phyloP scores from a whole-genome alignment of 2,113 vertebrate genomes.

The Apteryx owenii region DNA sequence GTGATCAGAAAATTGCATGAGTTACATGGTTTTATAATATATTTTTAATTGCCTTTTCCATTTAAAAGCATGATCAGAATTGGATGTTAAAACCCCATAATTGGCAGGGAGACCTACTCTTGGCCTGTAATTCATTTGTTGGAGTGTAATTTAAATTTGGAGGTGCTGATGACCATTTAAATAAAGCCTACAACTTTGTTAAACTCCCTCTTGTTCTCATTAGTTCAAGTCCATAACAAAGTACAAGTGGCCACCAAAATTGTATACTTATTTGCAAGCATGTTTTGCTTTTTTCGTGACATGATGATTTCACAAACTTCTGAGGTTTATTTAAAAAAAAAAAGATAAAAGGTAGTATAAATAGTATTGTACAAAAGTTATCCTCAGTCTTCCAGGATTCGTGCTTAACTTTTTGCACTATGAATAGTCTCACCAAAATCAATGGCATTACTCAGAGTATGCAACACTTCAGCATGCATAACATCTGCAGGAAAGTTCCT shows the following conservation, averaged over 20 bases:
- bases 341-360: background rate
- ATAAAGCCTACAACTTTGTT: background rate
- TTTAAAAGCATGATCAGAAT: background rate
- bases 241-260: background rate
- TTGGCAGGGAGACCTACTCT: background rate
- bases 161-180: background rate
- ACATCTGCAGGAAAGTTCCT: background rate
- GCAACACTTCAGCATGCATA: background rate
- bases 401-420: background rate
- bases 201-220: background rate
- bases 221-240: background rate
- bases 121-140: background rate
- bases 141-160: background rate
- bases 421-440: background rate
- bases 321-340: background rate
- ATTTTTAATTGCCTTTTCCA: background rate
- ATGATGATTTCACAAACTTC: background rate
- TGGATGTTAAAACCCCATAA: background rate
- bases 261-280: background rate
- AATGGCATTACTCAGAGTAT: background rate
- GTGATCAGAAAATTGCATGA: background rate
- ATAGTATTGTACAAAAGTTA: background rate
- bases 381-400: background rate
- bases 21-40: background rate
- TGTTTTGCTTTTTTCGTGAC: background rate